Conservation (phyloP, 1,140 invertebrate species). For the Potamilus streckersoni region DNA sequence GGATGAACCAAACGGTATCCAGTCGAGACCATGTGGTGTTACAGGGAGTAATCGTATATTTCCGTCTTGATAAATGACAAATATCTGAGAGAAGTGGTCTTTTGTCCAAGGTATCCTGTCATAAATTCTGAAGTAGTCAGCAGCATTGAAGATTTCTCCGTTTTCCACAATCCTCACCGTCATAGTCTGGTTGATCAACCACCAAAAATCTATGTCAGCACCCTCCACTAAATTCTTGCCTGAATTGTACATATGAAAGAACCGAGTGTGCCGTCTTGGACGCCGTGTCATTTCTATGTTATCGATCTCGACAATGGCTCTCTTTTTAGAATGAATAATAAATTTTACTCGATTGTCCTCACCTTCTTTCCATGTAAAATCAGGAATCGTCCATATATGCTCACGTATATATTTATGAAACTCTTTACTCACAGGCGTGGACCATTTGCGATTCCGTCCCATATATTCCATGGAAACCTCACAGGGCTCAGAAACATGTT, state of each 20-base stretch:
- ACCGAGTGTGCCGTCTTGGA: not conserved
- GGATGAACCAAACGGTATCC: slow-evolving; percentile 39
- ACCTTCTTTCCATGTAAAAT: slow-evolving; percentile 16
- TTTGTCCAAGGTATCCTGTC: slow-evolving; percentile 31
- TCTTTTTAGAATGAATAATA: slow-evolving; percentile 7
- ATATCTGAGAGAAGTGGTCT: slow-evolving; percentile 29
- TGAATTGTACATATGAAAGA: slow-evolving; percentile 9
- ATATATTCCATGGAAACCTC: slow-evolving; percentile 8
- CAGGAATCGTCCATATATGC: slow-evolving; percentile 22
- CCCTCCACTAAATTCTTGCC: slow-evolving; percentile 12
- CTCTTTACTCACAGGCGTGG: not conserved
- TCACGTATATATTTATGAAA: slow-evolving; percentile 16
- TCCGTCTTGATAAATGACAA: slow-evolving; percentile 34
- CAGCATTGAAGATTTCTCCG: slow-evolving; percentile 6
- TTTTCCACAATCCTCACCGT: slow-evolving; percentile 24
- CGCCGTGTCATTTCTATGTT: slow-evolving; percentile 5
- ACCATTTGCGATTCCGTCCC: slow-evolving; percentile 1
- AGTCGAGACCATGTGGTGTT: slow-evolving; percentile 31
- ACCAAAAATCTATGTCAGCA: slow-evolving; percentile 5
- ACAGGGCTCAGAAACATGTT: not conserved
- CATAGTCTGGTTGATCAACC: slow-evolving; percentile 20
- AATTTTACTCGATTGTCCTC: slow-evolving; percentile 22
- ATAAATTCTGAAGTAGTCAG: slow-evolving; percentile 23
- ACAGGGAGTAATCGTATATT: slow-evolving; percentile 25
- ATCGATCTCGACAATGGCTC: slow-evolving; percentile 8